These are phyloP conservation scores for Helobdella robusta DNA, from an alignment of 2,888 invertebrate species.

Conservation along the genomic window DNA sequence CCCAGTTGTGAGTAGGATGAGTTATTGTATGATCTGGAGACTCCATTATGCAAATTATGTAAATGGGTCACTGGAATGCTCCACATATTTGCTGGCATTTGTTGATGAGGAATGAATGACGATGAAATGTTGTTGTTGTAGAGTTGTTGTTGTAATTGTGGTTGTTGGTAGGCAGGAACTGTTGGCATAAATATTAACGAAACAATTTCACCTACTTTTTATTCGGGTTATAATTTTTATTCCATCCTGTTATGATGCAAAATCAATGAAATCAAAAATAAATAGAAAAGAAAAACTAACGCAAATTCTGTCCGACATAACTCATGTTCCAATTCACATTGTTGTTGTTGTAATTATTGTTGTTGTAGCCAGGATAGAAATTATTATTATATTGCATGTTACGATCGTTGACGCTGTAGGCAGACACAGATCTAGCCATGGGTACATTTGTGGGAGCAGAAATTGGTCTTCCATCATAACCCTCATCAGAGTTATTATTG, in stretches of 20 bases:
- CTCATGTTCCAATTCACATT: too few relatives aligned
- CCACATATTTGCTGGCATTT: not conserved
- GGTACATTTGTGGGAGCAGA: not conserved
- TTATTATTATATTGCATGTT: too few relatives aligned
- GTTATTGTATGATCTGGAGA: conserved; percentile 19
- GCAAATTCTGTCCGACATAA: too few relatives aligned
- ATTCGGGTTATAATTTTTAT: too few relatives aligned
- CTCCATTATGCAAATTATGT: conserved; percentile 5
- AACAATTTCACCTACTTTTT: too few relatives aligned
- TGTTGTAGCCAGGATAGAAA: too few relatives aligned
- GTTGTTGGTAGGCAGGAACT: conserved; percentile 1
- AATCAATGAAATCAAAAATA: too few relatives aligned
- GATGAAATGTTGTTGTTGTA: conserved; percentile 7
- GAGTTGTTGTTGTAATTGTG: conserved; percentile 10
- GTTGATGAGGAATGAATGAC: not conserved
- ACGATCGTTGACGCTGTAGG: too few relatives aligned
- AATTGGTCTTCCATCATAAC: not conserved
- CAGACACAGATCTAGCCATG: not conserved
- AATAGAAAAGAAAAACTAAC: too few relatives aligned
- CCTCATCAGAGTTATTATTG: conserved; percentile 14
- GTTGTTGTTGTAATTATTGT: too few relatives aligned
- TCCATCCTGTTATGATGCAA: too few relatives aligned
- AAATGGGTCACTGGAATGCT: not conserved
- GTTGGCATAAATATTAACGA: too few relatives aligned
- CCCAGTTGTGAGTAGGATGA: conserved; percentile 44